phyloP scores from a whole-genome alignment of 1,140 invertebrate genomes.

The Dendrolimus kikuchii region DNA sequence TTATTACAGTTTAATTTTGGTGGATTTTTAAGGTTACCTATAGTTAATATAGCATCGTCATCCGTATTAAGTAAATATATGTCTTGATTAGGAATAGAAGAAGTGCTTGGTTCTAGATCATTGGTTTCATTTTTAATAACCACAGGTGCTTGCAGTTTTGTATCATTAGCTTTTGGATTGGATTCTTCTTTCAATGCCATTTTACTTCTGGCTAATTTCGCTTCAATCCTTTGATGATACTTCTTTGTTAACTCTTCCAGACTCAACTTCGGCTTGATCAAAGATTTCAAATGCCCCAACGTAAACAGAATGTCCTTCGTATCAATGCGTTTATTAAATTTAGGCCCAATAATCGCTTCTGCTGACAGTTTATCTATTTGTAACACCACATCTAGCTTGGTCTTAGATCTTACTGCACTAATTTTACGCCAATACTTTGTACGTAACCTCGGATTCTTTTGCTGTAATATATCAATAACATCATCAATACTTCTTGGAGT shows the following conservation, averaged over 20 bases:
- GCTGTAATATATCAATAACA: constrained; percentile 40
- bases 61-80: too few relatives aligned
- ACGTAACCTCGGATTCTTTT: constrained; percentile 49
- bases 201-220: not conserved
- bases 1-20: too few relatives aligned
- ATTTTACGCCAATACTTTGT: constrained; percentile 59
- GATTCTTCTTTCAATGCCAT: constrained; percentile 3
- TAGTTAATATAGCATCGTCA: too few relatives aligned
- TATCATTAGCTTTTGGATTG: not conserved
- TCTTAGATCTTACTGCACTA: constrained; percentile 31
- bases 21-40: too few relatives aligned
- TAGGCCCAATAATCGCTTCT: constrained; percentile 34
- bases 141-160: not conserved
- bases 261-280: constrained; percentile 32
- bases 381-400: constrained; percentile 43
- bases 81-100: too few relatives aligned
- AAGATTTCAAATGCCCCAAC: constrained; percentile 44
- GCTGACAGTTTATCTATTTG: constrained; percentile 61
- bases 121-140: not conserved
- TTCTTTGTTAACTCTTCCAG: constrained; percentile 31
- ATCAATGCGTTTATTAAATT: constrained; percentile 38
- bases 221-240: not conserved
- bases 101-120: constrained; percentile 10
- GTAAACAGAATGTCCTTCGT: constrained; percentile 35
- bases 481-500: constrained; percentile 35